Evolutionary conservation across 1,140 invertebrate genomes (phyloP).

Genomic region (Ceratoteleas bidentatus): DNA sequence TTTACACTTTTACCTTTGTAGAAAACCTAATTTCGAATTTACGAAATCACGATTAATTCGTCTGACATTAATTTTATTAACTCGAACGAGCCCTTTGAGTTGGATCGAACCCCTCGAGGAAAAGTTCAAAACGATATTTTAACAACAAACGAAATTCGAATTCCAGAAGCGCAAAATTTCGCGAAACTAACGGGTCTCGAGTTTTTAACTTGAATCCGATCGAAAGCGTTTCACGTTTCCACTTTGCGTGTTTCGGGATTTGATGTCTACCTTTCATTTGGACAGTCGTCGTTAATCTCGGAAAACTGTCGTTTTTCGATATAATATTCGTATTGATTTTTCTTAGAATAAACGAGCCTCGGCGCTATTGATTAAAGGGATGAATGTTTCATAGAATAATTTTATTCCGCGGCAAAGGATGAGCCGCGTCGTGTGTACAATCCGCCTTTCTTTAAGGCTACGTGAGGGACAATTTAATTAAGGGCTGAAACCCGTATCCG

Average conservation of each 20-base stretch:
- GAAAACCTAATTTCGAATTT: slow-evolving; percentile 38
- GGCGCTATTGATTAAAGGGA: slow-evolving; percentile 10
- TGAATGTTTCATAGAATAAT: slow-evolving; percentile 11
- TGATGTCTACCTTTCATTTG: too few species aligned
- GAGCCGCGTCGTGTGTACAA: slow-evolving; percentile 9
- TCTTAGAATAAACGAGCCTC: background rate
- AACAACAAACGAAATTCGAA: too few species aligned
- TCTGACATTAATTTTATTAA: slow-evolving; percentile 16
- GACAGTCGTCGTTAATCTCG: background rate
- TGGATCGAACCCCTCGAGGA: too few species aligned
- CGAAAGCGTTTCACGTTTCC: too few species aligned
- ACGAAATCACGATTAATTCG: slow-evolving; percentile 28
- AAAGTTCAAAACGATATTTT: too few species aligned
- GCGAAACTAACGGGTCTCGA: too few species aligned
- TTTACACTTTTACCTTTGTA: slow-evolving; percentile 59
- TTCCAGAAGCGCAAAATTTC: too few species aligned
- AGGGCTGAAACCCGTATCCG: slow-evolving; percentile 42
- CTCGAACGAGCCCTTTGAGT: background rate
- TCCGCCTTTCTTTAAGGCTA: slow-evolving; percentile 38
- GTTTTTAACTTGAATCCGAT: too few species aligned
- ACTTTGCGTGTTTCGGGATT: too few species aligned
- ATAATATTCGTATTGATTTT: slow-evolving; percentile 5
- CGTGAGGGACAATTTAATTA: slow-evolving; percentile 58
- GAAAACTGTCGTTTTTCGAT: background rate
- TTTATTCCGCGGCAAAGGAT: slow-evolving; percentile 2